These are phyloP conservation scores for Oryzias javanicus DNA, from an alignment of 2,113 vertebrate species.

Conservation along the genomic window DNA sequence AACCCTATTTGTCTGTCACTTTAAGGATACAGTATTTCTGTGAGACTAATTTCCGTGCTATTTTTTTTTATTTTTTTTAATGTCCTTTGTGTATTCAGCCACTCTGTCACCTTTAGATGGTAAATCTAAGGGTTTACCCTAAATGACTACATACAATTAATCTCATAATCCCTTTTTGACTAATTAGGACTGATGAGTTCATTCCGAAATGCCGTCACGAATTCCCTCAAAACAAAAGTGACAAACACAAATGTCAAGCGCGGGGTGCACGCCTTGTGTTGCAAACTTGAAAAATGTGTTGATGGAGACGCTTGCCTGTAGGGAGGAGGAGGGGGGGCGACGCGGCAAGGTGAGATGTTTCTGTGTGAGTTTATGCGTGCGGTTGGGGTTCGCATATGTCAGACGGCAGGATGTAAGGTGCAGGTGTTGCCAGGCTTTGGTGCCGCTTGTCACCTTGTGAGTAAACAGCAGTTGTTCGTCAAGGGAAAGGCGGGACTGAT, in stretches of 20 bases:
- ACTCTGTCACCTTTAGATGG: constrained; percentile 50
- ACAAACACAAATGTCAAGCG: constrained; percentile 40
- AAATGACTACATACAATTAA: constrained; percentile 65
- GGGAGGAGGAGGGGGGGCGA: constrained; percentile 49
- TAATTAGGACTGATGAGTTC: constrained; percentile 66
- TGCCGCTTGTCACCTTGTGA: constrained; percentile 81
- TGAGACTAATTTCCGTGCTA: constrained; percentile 43
- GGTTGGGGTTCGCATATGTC: constrained; percentile 67
- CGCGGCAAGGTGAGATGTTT: constrained; percentile 52
- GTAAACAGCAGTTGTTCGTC: constrained; percentile 83
- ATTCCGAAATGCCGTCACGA: constrained; percentile 33
- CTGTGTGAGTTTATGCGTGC: constrained; percentile 11
- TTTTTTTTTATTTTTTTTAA: constrained; percentile 34
- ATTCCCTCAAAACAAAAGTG: constrained; percentile 41
- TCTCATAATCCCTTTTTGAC: constrained; percentile 72
- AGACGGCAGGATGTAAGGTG: constrained; percentile 73
- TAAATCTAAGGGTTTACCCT: constrained; percentile 63
- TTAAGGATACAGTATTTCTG: constrained; percentile 62
- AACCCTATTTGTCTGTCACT: constrained; percentile 54
- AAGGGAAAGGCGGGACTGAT: constrained; percentile 80
- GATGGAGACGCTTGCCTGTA: constrained; percentile 37
- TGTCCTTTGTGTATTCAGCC: constrained; percentile 40
- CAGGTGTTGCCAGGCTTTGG: constrained; percentile 75
- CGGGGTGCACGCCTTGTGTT: constrained; percentile 33
- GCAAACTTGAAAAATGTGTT: constrained; percentile 54